Evolutionary conservation across 2,113 vertebrate genomes (phyloP).

Genomic region (Carassius auratus): DNA sequence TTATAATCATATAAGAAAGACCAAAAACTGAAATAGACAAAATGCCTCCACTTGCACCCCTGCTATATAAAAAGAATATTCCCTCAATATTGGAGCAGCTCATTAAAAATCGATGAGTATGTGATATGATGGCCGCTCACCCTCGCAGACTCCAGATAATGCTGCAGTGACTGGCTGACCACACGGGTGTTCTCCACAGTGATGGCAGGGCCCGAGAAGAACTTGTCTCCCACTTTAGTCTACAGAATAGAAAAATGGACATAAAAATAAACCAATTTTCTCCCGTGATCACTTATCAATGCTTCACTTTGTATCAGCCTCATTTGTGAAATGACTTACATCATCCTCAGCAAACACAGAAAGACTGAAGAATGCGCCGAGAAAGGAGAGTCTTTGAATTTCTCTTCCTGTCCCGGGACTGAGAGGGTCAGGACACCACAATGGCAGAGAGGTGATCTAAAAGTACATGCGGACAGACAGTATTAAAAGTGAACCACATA

Average conservation of each 20-base stretch:
- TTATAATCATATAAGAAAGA: conserved; percentile 11
- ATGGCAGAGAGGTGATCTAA: conserved; percentile 87
- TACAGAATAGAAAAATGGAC: conserved; percentile 60
- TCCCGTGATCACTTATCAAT: background rate
- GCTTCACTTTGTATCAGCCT: background rate
- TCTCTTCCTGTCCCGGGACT: conserved; percentile 92
- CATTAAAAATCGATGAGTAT: background rate
- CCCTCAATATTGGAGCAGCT: background rate
- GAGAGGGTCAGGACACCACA: conserved; percentile 92
- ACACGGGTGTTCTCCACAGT: conserved; percentile 96
- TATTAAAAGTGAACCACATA: background rate
- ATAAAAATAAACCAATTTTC: background rate
- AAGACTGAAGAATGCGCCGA: conserved; percentile 94
- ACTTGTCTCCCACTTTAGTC: conserved; percentile 96
- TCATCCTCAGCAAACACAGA: conserved; percentile 99
- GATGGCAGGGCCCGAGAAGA: conserved; percentile 97
- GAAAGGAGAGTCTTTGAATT: conserved; percentile 91
- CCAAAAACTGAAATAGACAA: conserved; percentile 45
- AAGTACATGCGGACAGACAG: conserved; percentile 27
- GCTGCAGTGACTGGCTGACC: conserved; percentile 95
- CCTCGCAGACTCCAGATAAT: conserved; percentile 94
- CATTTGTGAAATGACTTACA: conserved; percentile 76
- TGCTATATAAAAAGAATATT: conserved; percentile 12
- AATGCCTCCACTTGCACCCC: background rate
- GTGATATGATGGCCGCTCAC: conserved; percentile 70